phyloP scores from a whole-genome alignment of 2,113 vertebrate species.

The Lepisosteus oculatus region DNA sequence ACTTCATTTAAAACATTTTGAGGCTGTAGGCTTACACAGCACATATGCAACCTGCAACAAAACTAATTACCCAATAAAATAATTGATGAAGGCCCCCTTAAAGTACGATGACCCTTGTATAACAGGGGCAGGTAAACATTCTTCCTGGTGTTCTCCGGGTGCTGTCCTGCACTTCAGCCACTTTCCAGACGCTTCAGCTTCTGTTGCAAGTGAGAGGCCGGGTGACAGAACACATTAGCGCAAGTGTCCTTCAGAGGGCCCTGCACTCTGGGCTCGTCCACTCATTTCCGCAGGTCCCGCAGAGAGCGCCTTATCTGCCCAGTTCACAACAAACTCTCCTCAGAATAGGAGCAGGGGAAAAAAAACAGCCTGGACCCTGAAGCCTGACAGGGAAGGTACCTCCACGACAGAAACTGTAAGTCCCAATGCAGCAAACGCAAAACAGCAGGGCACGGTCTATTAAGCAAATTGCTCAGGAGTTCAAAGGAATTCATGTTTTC shows the following conservation, averaged over 20 bases:
- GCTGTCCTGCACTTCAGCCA: slow-evolving; percentile 43
- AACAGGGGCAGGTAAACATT: slow-evolving; percentile 2
- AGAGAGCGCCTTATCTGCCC: slow-evolving; percentile 21
- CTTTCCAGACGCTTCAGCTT: slow-evolving; percentile 51
- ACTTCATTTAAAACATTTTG: slow-evolving; percentile 23
- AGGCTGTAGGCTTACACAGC: slow-evolving; percentile 40
- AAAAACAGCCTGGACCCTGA: too few relatives aligned
- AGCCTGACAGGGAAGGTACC: too few relatives aligned
- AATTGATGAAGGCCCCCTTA: neutral
- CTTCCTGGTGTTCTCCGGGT: neutral
- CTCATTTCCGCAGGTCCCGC: slow-evolving; percentile 48
- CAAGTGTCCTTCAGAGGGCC: slow-evolving; percentile 49
- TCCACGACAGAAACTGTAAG: too few relatives aligned
- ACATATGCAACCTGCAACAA: slow-evolving; percentile 66
- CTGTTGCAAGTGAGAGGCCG: slow-evolving; percentile 45
- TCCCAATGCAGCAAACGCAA: too few relatives aligned
- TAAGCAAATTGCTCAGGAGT: too few relatives aligned
- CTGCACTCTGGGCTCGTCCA: slow-evolving; percentile 47
- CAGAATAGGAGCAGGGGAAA: slow-evolving; percentile 10
- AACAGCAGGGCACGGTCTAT: too few relatives aligned
- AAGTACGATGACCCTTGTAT: neutral
- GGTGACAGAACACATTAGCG: slow-evolving; percentile 59
- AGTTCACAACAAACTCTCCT: neutral
- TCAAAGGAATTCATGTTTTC: neutral
- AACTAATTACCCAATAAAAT: slow-evolving; percentile 30